Percentiles rank a stretch among this genome's conserved stretches.
phyloP scores from a whole-genome alignment of 2,113 vertebrate species.

The Heliornis fulica region DNA sequence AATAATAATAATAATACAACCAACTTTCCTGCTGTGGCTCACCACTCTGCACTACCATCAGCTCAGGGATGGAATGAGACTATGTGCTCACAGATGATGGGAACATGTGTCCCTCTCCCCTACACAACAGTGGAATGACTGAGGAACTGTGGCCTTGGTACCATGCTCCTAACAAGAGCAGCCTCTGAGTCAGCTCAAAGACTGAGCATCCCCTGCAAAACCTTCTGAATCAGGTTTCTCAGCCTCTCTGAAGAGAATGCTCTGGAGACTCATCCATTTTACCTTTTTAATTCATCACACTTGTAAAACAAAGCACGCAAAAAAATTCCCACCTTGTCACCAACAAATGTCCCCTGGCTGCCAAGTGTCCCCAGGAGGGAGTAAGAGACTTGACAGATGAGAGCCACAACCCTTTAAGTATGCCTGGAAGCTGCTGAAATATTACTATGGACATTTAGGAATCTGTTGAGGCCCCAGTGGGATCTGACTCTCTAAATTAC shows the following conservation, averaged over 20 bases:
- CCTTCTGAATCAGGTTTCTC: neutral
- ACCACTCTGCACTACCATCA: neutral
- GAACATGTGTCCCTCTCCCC: neutral
- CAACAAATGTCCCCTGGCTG: neutral
- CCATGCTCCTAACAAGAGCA: neutral
- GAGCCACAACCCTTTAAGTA: neutral
- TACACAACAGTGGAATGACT: neutral
- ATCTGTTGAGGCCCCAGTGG: neutral
- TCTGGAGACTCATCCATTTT: neutral
- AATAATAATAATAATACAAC: too few species aligned
- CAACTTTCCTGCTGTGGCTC: neutral
- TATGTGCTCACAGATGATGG: neutral
- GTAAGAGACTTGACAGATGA: neutral
- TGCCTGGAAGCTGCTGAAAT: neutral
- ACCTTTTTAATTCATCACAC: neutral
- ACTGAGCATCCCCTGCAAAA: neutral
- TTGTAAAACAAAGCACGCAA: neutral
- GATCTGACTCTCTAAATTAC: neutral
- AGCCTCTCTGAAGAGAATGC: neutral
- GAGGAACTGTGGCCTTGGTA: neutral
- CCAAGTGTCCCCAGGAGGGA: neutral
- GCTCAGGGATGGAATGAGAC: neutral
- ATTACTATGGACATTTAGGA: neutral
- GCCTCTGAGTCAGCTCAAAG: neutral
- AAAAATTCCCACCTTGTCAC: neutral